Base-by-base conservation (phyloP, 2,888 invertebrate species). In the Drosophila parthenogenetica region DNA sequence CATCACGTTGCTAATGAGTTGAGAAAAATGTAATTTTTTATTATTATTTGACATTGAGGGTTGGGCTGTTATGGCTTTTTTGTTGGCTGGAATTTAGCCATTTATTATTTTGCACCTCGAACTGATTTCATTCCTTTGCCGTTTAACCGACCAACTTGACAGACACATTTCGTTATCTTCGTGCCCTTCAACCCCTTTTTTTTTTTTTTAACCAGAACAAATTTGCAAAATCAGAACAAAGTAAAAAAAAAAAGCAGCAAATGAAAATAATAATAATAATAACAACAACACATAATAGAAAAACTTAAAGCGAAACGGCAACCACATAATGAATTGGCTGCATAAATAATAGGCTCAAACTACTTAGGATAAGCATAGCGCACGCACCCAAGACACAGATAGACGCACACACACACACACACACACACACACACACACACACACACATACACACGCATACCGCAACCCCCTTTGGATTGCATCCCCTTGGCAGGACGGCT, bases 251-350 rank as follows among this genome's bases (percentile, higher is more conserved):
- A 22, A 39, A 22, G 22, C 22, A 22, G n/a, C 43, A 10, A 49
- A 54, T 37, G 29, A 29, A 29, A 40, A 39, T 22, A 45, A 25
- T 19, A 17, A 71, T 39, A 40, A 57, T 46, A 42, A 53, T 55
- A 57, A 59, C 39, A 67, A 39, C 19, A 67, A 71, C 62, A 63
- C 55, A 43, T 63, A 75, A 61, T 67, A 51, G 46, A 57, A 57
- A 49, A 67, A 71, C 43, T 51, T 40, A 48, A 39, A 63, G 70
- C 53, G 53, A 63, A 58, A 54, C 64, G 50, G 64, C 67, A 83
- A 81, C 87, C 83, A 71, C 83, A 87, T 84, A 84, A 81, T 84
- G 79, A 83, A 84, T 84, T 84, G 82, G 75, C 73, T 84, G 85
- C 79, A 84, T 81, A 84, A 84, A 81, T 83, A 83, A 82, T 82